Percentiles rank a stretch among this genome's conserved stretches.
These are phyloP conservation scores for Tholera decimalis DNA, from an alignment of 2,888 invertebrate genomes.

Conservation along the genomic window DNA sequence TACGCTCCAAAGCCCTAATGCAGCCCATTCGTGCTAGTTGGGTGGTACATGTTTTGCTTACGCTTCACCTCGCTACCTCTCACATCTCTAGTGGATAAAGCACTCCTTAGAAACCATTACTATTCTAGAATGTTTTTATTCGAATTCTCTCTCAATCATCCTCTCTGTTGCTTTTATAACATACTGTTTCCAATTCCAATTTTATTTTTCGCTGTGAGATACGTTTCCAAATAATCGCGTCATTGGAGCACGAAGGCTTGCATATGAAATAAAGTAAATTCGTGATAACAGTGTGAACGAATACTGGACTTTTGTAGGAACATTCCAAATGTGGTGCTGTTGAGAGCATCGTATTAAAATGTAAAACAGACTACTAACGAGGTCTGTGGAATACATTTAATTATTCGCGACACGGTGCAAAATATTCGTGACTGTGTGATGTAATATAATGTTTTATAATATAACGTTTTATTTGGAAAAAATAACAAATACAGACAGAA, in stretches of 20 bases:
- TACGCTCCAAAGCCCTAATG: too few relatives aligned
- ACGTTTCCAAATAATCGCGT: slow-evolving; percentile 34
- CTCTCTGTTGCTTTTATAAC: slow-evolving; percentile 18
- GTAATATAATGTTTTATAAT: neutral
- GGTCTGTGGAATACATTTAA: slow-evolving; percentile 52
- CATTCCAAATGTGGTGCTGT: slow-evolving; percentile 26
- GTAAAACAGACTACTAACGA: slow-evolving; percentile 56
- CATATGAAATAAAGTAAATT: slow-evolving; percentile 40
- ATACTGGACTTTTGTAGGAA: slow-evolving; percentile 20
- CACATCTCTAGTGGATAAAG: neutral
- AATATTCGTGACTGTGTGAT: slow-evolving; percentile 19
- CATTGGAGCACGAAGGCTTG: slow-evolving; percentile 22
- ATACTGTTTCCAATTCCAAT: slow-evolving; percentile 22
- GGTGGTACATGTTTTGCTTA: too few relatives aligned
- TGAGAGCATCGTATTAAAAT: slow-evolving; percentile 53
- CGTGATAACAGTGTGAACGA: slow-evolving; percentile 32
- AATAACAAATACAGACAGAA: too few relatives aligned
- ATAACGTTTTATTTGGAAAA: neutral
- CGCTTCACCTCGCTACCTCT: neutral
- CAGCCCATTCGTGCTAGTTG: too few relatives aligned
- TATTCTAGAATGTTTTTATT: slow-evolving; percentile 10
- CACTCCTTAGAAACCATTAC: slow-evolving; percentile 3
- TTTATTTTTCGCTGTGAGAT: slow-evolving; percentile 33
- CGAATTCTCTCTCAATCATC: neutral
- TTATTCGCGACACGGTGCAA: slow-evolving; percentile 26